A percentile compares a stretch with the other conserved stretches of the same genome.
Evolutionary conservation across 1,140 invertebrate genomes (phyloP).

Genomic region (Metopolophium dirhodum): DNA sequence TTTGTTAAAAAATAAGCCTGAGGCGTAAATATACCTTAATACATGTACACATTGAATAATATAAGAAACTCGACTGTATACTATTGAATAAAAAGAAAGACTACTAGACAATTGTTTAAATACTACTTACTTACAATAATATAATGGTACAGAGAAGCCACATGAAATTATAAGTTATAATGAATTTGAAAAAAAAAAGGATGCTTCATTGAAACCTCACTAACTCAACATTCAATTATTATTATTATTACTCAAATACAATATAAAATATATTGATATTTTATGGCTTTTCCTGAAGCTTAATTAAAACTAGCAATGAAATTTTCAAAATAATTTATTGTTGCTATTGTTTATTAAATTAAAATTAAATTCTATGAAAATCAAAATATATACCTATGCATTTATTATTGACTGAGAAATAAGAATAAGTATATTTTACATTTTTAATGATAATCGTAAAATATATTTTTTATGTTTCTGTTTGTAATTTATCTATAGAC

Average conservation of each 20-base stretch:
- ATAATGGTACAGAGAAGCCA: constrained; percentile 36
- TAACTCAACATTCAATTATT: constrained; percentile 19
- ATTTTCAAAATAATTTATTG: constrained; percentile 4
- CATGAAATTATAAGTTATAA: not conserved
- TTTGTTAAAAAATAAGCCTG: constrained; percentile 24
- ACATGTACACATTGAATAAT: constrained; percentile 22
- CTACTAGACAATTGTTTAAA: constrained; percentile 25
- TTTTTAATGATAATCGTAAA: not conserved
- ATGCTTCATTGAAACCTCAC: constrained; percentile 41
- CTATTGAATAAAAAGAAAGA: constrained; percentile 29
- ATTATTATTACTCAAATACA: not conserved
- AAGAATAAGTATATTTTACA: not conserved
- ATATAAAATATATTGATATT: constrained; percentile 16
- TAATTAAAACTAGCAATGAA: not conserved
- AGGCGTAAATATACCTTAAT: constrained; percentile 15
- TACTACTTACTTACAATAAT: constrained; percentile 3
- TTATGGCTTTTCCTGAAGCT: constrained; percentile 30
- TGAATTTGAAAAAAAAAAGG: constrained; percentile 32
- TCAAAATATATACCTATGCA: not conserved
- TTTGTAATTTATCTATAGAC: not conserved
- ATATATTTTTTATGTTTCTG: not conserved
- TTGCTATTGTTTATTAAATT: not conserved
- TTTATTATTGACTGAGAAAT: not conserved
- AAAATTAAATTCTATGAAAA: not conserved
- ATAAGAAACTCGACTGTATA: constrained; percentile 23